phyloP scores from a whole-genome alignment of 2,888 invertebrate species.

The Thelaira solivaga region DNA sequence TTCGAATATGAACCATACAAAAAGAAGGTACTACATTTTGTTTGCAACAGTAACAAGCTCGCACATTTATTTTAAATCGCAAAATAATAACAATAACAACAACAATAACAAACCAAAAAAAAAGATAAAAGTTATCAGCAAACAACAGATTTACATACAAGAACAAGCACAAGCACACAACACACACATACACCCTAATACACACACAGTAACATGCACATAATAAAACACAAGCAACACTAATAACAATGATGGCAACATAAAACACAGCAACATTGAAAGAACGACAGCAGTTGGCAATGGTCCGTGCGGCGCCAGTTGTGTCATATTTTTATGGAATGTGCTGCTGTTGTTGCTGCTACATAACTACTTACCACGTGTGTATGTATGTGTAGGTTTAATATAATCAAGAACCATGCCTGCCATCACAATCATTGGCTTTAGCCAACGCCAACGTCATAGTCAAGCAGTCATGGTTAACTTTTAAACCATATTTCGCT shows the following conservation, averaged over 20 bases:
- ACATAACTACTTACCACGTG: conserved; percentile 37
- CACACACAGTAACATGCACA: conserved; percentile 1
- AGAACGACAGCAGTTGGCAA: conserved; percentile 62
- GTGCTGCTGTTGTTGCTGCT: conserved; percentile 48
- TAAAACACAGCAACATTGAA: conserved; percentile 45
- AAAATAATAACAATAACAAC: conserved; percentile 20
- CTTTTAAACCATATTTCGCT: conserved; percentile 43
- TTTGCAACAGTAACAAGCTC: conserved; percentile 50
- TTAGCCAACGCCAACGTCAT: conserved; percentile 37
- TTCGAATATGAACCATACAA: conserved; percentile 5
- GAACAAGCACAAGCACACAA: no score
- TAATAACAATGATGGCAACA: conserved; percentile 25
- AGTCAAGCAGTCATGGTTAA: conserved; percentile 53
- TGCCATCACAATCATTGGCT: conserved; percentile 32
- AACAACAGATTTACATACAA: conserved; percentile 27
- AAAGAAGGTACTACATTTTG: conserved; percentile 17
- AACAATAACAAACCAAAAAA: no score
- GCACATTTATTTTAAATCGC: conserved; percentile 43
- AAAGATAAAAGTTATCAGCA: conserved; percentile 39
- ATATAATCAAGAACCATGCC: conserved; percentile 41
- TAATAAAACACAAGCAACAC: conserved; percentile 16
- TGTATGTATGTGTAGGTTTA: background rate
- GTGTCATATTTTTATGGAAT: conserved; percentile 65
- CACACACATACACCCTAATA: background rate
- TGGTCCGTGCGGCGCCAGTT: conserved; percentile 67